Base-by-base conservation (phyloP, 2,113 vertebrate species). In the Chaetodon auriga region DNA sequence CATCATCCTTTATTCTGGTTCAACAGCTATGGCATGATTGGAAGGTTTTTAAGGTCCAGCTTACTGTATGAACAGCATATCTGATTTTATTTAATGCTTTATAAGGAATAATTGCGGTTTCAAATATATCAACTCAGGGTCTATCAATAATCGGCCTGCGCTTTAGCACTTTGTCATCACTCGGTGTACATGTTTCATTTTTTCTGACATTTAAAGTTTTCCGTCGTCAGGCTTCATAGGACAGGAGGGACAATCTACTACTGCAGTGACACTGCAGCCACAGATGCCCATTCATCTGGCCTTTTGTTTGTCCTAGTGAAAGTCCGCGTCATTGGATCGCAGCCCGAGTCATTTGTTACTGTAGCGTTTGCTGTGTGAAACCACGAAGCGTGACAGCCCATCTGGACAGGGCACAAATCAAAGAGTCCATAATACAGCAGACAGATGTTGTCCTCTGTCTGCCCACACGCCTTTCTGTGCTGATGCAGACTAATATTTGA, bases 331-430 rank as follows among this genome's bases (percentile, higher is more conserved):
- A 73, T 78, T 93, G 90, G 87, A 85, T 88, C 75, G 23, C 75
- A 78, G 84, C 90, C 90, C 2, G 64, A 87, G 85, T 92, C 87
- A 81, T 92, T 91, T 88, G 90, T 92, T 87, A 87, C 78, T 30
- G 87, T 85, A 83, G 83, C 12, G 23, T 90, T 88, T 83, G 80
- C 49, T 7, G 80, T 72, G 83, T 78, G 81, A 85, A 89, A 83
- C 60, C 77, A 51, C 12, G 73, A 84, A 73, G 91, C 81, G 49
- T 70, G 85, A 82, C 80, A 55, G 78, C 75, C 93, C 92, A 92
- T 93, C 92, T 94, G 92, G 91, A 92, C 86, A 69, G 4, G 72
- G 83, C 81, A 91, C 90, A 92, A 92, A 90, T 91, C 92, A 92
- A 85, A 89, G 75, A 82, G 83, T 64, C 78, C 73, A 68, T 90